Evolutionary conservation across 2,888 invertebrate genomes (phyloP).

Genomic region (Pocota personata): DNA sequence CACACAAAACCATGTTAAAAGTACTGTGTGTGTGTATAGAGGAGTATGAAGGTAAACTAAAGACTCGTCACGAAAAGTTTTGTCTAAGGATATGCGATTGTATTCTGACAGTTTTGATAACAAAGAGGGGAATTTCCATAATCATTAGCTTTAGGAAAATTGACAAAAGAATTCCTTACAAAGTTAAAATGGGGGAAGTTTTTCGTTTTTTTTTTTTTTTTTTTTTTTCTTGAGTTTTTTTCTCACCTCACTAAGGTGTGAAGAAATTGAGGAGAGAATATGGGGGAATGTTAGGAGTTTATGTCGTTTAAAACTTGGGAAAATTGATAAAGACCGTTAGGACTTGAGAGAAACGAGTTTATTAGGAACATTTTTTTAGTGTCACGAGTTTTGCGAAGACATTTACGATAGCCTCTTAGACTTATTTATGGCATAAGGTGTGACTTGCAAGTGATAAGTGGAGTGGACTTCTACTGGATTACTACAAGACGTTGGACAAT

Average conservation of each 20-base stretch:
- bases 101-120: conserved; percentile 32
- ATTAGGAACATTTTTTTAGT: neutral
- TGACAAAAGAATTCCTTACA: conserved; percentile 28
- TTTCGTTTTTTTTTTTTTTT: neutral
- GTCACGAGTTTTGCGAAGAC: no score
- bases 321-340: neutral
- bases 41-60: neutral
- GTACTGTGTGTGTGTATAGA: neutral
- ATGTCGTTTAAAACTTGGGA: neutral
- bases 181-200: conserved; percentile 2
- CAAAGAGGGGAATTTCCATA: conserved; percentile 42
- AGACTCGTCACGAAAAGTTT: conserved; percentile 22
- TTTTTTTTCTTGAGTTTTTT: neutral
- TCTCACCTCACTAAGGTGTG: neutral
- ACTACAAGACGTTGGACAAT: no score
- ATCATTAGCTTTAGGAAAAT: conserved; percentile 35
- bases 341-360: neutral
- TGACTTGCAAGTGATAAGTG: neutral
- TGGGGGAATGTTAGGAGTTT: neutral
- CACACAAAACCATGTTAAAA: neutral
- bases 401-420: no score
- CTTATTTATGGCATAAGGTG: neutral
- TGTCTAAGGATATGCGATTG: conserved; percentile 12
- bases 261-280: neutral
- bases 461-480: no score